Percentiles rank a stretch among this genome's conserved stretches.
Conservation (phyloP, 1,140 invertebrate species). For the Eufriesea mexicana region DNA sequence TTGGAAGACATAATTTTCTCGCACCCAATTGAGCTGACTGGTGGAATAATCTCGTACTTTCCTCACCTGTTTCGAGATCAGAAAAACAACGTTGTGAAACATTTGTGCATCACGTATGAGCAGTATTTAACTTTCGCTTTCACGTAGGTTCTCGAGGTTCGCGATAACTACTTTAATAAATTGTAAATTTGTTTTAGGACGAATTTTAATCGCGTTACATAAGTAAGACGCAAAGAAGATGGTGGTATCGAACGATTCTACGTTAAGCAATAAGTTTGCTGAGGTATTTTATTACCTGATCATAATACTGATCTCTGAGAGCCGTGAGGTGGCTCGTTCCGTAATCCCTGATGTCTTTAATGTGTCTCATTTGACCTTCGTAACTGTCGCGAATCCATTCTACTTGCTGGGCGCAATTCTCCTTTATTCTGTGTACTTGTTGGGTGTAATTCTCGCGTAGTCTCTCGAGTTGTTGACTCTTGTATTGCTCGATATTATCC, state of each 20-base stretch:
- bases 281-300: conserved; percentile 86
- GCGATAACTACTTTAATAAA: neutral
- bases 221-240: too few species aligned
- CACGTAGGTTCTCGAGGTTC: neutral
- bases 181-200: neutral
- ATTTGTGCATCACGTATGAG: neutral
- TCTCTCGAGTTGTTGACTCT: conserved; percentile 92
- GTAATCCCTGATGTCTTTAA: conserved; percentile 94
- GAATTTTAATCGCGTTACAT: neutral
- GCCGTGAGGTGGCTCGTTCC: conserved; percentile 92
- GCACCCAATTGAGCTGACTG: conserved; percentile 94
- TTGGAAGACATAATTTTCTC: conserved; percentile 97
- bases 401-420: conserved; percentile 96
- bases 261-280: too few species aligned
- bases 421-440: conserved; percentile 94
- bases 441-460: conserved; percentile 95
- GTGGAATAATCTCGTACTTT: conserved; percentile 95
- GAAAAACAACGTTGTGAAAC: conserved; percentile 29
- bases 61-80: conserved; percentile 85
- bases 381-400: conserved; percentile 97
- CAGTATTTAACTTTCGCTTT: neutral
- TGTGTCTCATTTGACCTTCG: conserved; percentile 91
- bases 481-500: conserved; percentile 95
- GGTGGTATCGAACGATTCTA: neutral
- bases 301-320: conserved; percentile 94